A percentile compares a stretch with the other conserved stretches of the same genome.
Evolutionary conservation across 1,140 invertebrate species (phyloP).

Genomic region (Orussus abietinus): DNA sequence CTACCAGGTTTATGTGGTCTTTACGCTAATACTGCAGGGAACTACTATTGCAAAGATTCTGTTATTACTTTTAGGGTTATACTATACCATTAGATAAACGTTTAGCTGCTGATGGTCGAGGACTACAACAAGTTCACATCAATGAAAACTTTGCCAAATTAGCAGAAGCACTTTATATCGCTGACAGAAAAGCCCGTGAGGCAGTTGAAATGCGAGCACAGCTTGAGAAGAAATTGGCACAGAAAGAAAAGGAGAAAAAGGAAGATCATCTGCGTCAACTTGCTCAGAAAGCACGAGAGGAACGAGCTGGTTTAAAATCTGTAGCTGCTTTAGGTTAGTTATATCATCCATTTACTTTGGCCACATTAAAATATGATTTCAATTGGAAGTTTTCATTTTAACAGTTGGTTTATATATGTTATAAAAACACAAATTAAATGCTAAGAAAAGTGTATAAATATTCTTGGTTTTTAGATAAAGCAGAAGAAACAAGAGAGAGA

Average conservation of each 20-base stretch:
- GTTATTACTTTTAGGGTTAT: conserved; percentile 66
- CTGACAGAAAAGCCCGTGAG: conserved; percentile 95
- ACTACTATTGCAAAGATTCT: conserved; percentile 5
- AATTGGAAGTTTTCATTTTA: too few relatives aligned
- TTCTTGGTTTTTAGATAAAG: conserved; percentile 50
- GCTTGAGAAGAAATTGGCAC: conserved; percentile 92
- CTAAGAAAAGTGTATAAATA: conserved; percentile 7
- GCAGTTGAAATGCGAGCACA: conserved; percentile 95
- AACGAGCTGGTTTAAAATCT: conserved; percentile 79
- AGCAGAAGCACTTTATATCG: conserved; percentile 95
- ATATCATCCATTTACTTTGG: not conserved
- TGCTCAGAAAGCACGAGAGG: conserved; percentile 93
- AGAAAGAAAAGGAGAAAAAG: conserved; percentile 98
- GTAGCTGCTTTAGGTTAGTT: conserved; percentile 32
- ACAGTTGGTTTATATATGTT: not conserved
- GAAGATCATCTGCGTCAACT: conserved; percentile 90
- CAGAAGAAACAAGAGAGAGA: conserved; percentile 79
- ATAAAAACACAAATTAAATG: too few relatives aligned
- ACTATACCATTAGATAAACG: conserved; percentile 98
- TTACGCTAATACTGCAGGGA: conserved; percentile 4
- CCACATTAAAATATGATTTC: not conserved
- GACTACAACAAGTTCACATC: conserved; percentile 94
- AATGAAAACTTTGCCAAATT: conserved; percentile 99
- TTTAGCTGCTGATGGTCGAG: conserved; percentile 95
- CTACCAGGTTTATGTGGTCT: not conserved